A percentile compares a stretch with the other conserved stretches of the same genome.
phyloP scores from a whole-genome alignment of 2,113 vertebrate species.

The Myiozetetes cayanensis region DNA sequence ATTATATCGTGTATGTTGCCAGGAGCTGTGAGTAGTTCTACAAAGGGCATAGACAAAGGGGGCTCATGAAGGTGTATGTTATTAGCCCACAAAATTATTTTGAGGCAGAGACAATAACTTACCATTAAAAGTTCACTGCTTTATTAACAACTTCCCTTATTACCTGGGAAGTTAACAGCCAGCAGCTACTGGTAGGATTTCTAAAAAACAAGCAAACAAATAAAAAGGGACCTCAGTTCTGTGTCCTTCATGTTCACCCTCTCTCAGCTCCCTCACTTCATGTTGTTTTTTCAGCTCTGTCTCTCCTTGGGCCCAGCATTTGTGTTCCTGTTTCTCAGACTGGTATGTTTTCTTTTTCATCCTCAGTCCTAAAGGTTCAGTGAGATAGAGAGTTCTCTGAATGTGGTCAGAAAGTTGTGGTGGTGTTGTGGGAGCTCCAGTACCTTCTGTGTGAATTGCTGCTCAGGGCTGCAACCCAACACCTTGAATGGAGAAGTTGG shows the following conservation, averaged over 20 bases:
- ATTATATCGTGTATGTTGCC: neutral
- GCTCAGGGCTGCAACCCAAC: neutral
- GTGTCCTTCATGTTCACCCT: neutral
- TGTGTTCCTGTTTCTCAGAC: neutral
- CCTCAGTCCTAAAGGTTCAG: neutral
- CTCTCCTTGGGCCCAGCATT: neutral
- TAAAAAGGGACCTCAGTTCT: neutral
- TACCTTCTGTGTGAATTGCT: neutral
- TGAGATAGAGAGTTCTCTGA: neutral
- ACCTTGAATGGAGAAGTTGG: neutral
- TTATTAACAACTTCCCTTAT: neutral
- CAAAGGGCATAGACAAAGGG: neutral
- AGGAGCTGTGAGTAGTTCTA: neutral
- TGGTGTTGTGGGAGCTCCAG: neutral
- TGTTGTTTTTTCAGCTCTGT: neutral
- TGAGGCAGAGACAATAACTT: neutral
- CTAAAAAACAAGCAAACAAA: neutral
- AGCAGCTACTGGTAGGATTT: neutral
- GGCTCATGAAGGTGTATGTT: neutral
- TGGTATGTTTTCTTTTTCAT: neutral
- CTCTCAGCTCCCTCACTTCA: neutral
- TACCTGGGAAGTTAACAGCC: neutral
- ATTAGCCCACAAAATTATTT: neutral
- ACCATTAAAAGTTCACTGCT: neutral
- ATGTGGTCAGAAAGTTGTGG: rapidly evolving